These are phyloP conservation scores for Andrena chrysosceles DNA, from an alignment of 2,888 invertebrate species.

Conservation along the genomic window DNA sequence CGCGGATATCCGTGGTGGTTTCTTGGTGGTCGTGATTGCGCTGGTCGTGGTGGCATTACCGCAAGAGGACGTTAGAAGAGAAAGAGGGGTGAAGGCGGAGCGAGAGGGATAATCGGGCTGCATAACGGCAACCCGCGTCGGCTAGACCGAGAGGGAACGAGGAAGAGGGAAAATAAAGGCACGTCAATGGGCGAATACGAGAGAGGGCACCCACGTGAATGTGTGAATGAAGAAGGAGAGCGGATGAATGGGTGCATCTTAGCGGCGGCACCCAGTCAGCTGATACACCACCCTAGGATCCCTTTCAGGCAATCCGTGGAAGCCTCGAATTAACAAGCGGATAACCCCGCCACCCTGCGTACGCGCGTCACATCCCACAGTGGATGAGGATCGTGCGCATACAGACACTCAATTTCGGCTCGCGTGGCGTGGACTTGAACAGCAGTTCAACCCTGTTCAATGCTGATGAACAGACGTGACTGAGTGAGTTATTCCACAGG, in stretches of 20 bases:
- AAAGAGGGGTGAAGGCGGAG: constrained; percentile 29
- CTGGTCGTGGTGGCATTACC: constrained; percentile 57
- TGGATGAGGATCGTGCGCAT: not conserved
- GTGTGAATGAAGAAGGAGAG: constrained; percentile 77
- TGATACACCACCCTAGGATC: constrained; percentile 60
- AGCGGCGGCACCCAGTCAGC: constrained; percentile 71
- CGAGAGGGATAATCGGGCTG: constrained; percentile 48
- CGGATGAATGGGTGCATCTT: constrained; percentile 78
- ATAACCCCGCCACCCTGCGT: constrained; percentile 16
- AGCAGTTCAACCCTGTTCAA: not conserved
- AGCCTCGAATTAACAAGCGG: constrained; percentile 72
- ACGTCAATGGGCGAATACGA: constrained; percentile 77
- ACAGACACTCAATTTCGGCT: not conserved
- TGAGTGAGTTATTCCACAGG: too few species aligned
- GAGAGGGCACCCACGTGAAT: constrained; percentile 64
- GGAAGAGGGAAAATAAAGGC: constrained; percentile 66
- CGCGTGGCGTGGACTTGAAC: not conserved
- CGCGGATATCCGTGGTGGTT: constrained; percentile 46
- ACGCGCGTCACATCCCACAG: not conserved
- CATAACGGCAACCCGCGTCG: constrained; percentile 50
- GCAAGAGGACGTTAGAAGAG: constrained; percentile 53
- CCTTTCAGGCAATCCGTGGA: constrained; percentile 52
- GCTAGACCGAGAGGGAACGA: constrained; percentile 50
- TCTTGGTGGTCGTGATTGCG: constrained; percentile 59
- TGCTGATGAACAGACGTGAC: too few species aligned